These are phyloP conservation scores for Cerceris ruficornis DNA, from an alignment of 2,888 invertebrate genomes.

Conservation along the genomic window DNA sequence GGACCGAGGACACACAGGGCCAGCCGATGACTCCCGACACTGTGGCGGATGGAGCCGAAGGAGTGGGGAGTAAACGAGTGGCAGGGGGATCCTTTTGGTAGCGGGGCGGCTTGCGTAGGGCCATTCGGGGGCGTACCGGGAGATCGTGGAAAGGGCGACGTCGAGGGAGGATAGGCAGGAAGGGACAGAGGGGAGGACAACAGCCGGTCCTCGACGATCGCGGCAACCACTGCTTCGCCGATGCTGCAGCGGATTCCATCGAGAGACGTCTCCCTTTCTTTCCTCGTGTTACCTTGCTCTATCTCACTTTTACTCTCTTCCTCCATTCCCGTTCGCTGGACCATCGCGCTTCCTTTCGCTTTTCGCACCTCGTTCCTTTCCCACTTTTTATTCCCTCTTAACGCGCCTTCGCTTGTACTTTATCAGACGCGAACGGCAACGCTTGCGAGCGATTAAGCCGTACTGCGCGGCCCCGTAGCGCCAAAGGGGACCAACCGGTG, in stretches of 20 bases:
- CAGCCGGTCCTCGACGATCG: conserved; percentile 77
- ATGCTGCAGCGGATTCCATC: conserved; percentile 69
- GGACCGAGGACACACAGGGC: conserved; percentile 34
- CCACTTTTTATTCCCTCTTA: not conserved
- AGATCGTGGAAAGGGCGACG: conserved; percentile 24
- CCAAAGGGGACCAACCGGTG: not conserved
- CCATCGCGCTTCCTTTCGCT: conserved; percentile 1
- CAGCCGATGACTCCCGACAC: conserved; percentile 71
- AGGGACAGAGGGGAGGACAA: conserved; percentile 61
- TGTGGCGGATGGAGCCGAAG: conserved; percentile 55
- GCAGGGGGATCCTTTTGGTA: conserved; percentile 50
- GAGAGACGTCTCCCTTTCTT: conserved; percentile 52
- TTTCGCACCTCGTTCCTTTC: not conserved
- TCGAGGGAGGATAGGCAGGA: conserved; percentile 28
- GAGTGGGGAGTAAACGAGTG: conserved; percentile 58
- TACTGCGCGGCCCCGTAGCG: conserved; percentile 1
- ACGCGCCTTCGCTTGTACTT: not conserved
- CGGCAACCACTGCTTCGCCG: conserved; percentile 70
- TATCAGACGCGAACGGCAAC: not conserved
- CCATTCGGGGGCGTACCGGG: conserved; percentile 40
- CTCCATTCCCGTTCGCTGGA: conserved; percentile 10
- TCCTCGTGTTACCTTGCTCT: conserved; percentile 42
- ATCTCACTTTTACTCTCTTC: conserved; percentile 32
- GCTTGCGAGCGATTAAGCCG: conserved; percentile 1
- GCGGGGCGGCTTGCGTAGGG: conserved; percentile 50